phyloP scores from a whole-genome alignment of 2,888 invertebrate species.

The Phrixothrix hirtus region DNA sequence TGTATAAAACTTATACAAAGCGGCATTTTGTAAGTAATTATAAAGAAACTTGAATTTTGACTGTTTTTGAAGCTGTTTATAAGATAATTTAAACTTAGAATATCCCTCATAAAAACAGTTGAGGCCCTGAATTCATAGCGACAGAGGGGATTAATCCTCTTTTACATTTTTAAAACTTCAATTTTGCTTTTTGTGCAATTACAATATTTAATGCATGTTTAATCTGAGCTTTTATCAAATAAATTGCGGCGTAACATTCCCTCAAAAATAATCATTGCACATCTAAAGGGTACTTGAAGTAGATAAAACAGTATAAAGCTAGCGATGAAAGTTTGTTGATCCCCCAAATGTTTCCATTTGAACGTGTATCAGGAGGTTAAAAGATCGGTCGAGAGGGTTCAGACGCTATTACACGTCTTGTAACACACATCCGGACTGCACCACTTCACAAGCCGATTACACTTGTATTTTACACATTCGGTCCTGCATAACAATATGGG shows the following conservation, averaged over 20 bases:
- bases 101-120: neutral
- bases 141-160: conserved; percentile 24
- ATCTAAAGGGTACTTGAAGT: conserved; percentile 8
- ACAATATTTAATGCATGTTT: conserved; percentile 33
- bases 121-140: conserved; percentile 6
- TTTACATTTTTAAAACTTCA: conserved; percentile 33
- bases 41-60: too few relatives aligned
- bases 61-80: neutral
- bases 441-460: conserved; percentile 46
- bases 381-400: conserved; percentile 17
- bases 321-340: conserved; percentile 10
- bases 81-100: neutral
- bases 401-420: conserved; percentile 10
- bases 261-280: conserved; percentile 4
- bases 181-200: conserved; percentile 34
- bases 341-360: conserved; percentile 6
- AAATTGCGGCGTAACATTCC: conserved; percentile 10
- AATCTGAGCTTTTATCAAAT: conserved; percentile 21
- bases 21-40: too few relatives aligned
- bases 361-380: conserved; percentile 11
- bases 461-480: conserved; percentile 37
- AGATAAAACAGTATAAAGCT: conserved; percentile 5
- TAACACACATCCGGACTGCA: conserved; percentile 12
- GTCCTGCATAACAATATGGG: conserved; percentile 44
- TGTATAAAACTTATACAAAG: too few relatives aligned